Conservation (phyloP, 2,888 invertebrate species). For the Himalopsyche anomala region DNA sequence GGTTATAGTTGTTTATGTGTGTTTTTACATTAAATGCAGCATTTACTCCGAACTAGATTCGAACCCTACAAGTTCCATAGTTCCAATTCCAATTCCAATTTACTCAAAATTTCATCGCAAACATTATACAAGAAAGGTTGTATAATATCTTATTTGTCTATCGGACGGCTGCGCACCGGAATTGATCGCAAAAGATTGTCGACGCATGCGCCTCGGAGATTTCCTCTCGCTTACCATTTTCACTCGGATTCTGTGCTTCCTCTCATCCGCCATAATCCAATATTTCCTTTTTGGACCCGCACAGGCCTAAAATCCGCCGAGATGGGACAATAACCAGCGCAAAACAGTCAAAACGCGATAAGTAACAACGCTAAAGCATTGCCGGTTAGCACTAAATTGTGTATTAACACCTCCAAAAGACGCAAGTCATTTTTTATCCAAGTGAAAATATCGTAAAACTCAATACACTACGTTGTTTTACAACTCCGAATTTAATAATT, state of each 20-base stretch:
- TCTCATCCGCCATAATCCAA: slow-evolving; percentile 34
- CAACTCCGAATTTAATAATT: neutral
- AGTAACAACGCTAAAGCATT: neutral
- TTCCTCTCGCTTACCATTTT: slow-evolving; percentile 15
- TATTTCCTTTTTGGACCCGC: slow-evolving; percentile 1
- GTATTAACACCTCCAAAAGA: neutral
- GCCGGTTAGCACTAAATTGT: neutral
- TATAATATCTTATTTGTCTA: slow-evolving; percentile 25
- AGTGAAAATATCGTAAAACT: neutral
- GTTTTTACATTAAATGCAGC: too few species aligned
- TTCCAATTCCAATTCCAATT: too few species aligned
- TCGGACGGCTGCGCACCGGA: slow-evolving; percentile 49
- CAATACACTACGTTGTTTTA: neutral
- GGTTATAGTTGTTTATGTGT: too few species aligned
- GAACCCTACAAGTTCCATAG: too few species aligned
- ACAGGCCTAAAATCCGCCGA: slow-evolving; percentile 17
- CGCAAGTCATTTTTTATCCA: neutral
- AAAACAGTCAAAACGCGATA: neutral
- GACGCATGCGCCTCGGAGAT: slow-evolving; percentile 53
- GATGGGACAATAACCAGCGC: slow-evolving; percentile 21
- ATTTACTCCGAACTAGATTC: too few species aligned
- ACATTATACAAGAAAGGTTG: neutral
- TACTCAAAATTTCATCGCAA: neutral
- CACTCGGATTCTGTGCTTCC: slow-evolving; percentile 35
- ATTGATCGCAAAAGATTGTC: slow-evolving; percentile 45